Evolutionary conservation across 2,888 invertebrate genomes (phyloP).

Genomic region (Frankliniella fusca): DNA sequence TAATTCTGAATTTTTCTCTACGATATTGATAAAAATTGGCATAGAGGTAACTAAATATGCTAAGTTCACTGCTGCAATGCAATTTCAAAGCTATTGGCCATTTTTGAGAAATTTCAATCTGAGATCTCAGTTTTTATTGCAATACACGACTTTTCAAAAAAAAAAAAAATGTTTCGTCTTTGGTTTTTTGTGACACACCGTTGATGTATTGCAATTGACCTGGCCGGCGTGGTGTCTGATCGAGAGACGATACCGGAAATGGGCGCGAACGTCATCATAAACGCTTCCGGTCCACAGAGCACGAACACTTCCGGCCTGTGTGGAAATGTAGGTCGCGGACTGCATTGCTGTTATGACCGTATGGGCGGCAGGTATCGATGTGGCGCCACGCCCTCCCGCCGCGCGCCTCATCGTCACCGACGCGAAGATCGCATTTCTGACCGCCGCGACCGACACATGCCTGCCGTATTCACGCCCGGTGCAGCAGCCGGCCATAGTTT

Average conservation of each 20-base stretch:
- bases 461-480: not conserved
- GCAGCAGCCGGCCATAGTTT: not conserved
- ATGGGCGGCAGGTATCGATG: not conserved
- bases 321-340: too few relatives aligned
- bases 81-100: too few relatives aligned
- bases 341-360: too few relatives aligned
- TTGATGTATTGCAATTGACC: not conserved
- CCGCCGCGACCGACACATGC: not conserved
- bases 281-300: not conserved
- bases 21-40: too few relatives aligned
- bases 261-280: not conserved
- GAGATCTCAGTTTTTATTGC: too few relatives aligned
- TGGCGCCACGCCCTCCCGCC: not conserved
- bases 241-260: not conserved
- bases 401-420: not conserved
- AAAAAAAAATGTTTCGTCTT: not conserved
- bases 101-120: too few relatives aligned
- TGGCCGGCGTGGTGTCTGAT: not conserved
- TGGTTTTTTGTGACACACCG: not conserved
- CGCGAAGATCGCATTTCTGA: not conserved
- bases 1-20: too few relatives aligned
- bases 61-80: too few relatives aligned
- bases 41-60: too few relatives aligned
- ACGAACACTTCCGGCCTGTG: too few relatives aligned
- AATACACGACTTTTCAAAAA: too few relatives aligned